Conservation (phyloP, 53 echinoderm and acorn worm species). For the Holothuria leucospilota region DNA sequence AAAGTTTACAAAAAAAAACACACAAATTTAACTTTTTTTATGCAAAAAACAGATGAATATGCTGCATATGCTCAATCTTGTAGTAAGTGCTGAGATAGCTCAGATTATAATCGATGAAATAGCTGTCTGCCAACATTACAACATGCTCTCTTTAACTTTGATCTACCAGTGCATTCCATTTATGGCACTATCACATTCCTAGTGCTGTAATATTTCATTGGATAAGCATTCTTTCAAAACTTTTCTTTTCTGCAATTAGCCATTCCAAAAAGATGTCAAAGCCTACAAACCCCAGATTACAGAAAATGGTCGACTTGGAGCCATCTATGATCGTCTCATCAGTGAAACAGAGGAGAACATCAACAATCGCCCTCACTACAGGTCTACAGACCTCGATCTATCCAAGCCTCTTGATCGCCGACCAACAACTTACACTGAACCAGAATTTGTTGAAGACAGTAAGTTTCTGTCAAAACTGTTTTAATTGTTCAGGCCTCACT, state of each 20-base stretch:
- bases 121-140: no score
- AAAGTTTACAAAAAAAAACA: no score
- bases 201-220: no score
- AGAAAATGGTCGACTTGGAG: conserved; percentile 83
- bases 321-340: conserved; percentile 89
- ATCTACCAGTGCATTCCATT: no score
- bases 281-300: conserved; percentile 91
- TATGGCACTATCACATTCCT: no score
- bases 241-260: conserved; percentile 54
- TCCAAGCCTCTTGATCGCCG: conserved; percentile 85
- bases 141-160: no score
- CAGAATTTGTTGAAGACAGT: conserved; percentile 92
- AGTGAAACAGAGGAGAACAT: conserved; percentile 85
- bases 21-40: no score
- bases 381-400: conserved; percentile 85
- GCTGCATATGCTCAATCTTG: no score
- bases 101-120: no score
- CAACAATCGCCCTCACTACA: conserved; percentile 85
- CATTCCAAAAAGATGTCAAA: conserved; percentile 89
- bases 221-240: neutral
- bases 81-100: no score
- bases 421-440: conserved; percentile 72
- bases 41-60: no score
- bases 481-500: no score
- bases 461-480: conserved; percentile 24